A percentile compares a stretch with the other conserved stretches of the same genome.
Conservation (phyloP, 2,113 vertebrate species). For the Arenaria interpres region DNA sequence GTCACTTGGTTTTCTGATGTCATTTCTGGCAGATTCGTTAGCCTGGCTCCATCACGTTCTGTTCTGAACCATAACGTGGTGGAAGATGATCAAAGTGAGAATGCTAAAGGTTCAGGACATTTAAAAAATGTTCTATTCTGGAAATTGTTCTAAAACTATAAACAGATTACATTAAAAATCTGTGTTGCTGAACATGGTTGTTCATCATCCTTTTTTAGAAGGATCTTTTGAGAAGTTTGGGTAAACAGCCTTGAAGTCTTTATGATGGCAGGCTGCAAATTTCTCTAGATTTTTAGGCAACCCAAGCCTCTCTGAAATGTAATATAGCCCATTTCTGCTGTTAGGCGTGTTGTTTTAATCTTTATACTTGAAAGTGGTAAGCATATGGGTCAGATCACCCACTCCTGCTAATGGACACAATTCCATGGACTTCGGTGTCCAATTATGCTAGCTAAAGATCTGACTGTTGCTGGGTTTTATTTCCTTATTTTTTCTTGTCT, state of each 20-base stretch:
- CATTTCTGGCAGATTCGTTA: conserved; percentile 61
- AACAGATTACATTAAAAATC: conserved; percentile 68
- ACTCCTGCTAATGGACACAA: conserved; percentile 52
- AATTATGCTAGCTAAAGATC: conserved; percentile 55
- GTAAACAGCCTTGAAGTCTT: conserved; percentile 52
- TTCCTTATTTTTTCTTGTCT: conserved; percentile 67
- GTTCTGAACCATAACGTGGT: conserved; percentile 46
- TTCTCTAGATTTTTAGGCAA: background rate
- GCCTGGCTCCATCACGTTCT: conserved; percentile 51
- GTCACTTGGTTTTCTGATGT: conserved; percentile 62
- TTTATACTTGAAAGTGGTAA: conserved; percentile 49
- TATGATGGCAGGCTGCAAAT: conserved; percentile 34
- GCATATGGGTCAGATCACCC: conserved; percentile 56
- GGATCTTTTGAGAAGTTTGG: conserved; percentile 46
- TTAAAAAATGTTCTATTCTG: conserved; percentile 62
- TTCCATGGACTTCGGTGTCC: conserved; percentile 19
- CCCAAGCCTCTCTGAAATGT: background rate
- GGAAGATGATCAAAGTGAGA: conserved; percentile 68
- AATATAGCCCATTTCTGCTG: conserved; percentile 41
- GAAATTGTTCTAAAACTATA: conserved; percentile 61
- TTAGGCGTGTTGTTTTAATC: conserved; percentile 52
- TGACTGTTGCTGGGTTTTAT: conserved; percentile 36
- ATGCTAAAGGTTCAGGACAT: conserved; percentile 58
- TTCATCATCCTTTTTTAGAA: conserved; percentile 57
- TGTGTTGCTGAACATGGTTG: conserved; percentile 37